Conservation (phyloP, 2,797 vertebrate genomes). For the Aldrovandia affinis region DNA sequence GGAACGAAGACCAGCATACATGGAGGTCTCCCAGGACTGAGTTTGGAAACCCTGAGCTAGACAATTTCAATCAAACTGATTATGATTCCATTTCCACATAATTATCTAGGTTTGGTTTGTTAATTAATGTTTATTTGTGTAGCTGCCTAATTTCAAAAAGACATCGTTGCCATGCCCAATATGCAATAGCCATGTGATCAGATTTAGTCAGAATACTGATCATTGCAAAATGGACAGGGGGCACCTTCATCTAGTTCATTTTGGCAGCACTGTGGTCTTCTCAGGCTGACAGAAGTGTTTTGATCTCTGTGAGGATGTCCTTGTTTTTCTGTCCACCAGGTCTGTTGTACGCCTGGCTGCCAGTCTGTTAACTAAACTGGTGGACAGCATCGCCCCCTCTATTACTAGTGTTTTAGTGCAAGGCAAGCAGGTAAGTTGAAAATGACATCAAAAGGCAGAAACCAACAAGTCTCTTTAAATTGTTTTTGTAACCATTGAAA, state of each 20-base stretch:
- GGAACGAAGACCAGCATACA: too few species aligned
- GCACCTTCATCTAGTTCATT: not conserved
- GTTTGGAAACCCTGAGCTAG: too few species aligned
- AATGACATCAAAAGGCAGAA: slow-evolving; percentile 36
- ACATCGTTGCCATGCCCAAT: not conserved
- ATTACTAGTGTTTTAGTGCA: slow-evolving; percentile 99
- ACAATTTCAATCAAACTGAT: too few species aligned
- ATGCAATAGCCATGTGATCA: too few species aligned
- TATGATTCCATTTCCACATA: too few species aligned
- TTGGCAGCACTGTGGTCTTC: not conserved
- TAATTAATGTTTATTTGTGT: too few species aligned
- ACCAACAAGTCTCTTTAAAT: not conserved
- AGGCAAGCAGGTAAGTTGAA: slow-evolving; percentile 97
- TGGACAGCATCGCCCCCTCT: slow-evolving; percentile 99
- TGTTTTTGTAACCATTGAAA: slow-evolving; percentile 19
- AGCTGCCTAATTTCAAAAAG: too few species aligned
- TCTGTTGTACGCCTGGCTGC: slow-evolving; percentile 96
- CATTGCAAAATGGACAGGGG: not conserved
- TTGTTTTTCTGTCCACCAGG: slow-evolving; percentile 89
- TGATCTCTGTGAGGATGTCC: slow-evolving; percentile 75
- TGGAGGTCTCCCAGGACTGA: too few species aligned
- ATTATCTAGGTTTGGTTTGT: too few species aligned
- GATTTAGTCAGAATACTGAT: not conserved
- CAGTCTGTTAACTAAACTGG: slow-evolving; percentile 98
- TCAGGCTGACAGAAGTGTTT: not conserved